A percentile compares a stretch with the other conserved stretches of the same genome.
Evolutionary conservation across 2,113 vertebrate species (phyloP).

Genomic region (Myotis davidii): DNA sequence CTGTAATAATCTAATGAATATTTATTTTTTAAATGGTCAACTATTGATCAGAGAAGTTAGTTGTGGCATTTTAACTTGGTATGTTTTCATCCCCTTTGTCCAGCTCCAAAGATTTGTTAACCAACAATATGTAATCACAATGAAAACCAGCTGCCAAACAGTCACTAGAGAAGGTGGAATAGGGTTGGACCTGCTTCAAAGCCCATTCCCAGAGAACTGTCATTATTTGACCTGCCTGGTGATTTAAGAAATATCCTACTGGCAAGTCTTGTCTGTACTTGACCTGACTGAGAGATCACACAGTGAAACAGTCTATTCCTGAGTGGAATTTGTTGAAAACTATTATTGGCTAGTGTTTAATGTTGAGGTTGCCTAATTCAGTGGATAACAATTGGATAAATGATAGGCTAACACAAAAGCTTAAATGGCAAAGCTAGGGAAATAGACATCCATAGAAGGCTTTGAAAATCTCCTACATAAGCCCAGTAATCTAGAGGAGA

Average conservation of each 20-base stretch:
- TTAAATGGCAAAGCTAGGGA: not conserved
- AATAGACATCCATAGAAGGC: not conserved
- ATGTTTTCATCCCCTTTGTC: not conserved
- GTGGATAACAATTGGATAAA: not conserved
- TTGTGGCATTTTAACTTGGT: not conserved
- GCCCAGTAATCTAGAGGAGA: not conserved
- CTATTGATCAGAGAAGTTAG: not conserved
- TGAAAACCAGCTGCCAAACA: not conserved
- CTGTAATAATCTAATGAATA: not conserved
- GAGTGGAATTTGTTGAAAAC: not conserved
- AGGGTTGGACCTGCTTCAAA: not conserved
- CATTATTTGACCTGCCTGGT: conserved; percentile 12
- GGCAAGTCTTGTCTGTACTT: not conserved
- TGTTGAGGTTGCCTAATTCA: not conserved
- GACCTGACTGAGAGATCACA: not conserved
- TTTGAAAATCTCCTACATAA: not conserved
- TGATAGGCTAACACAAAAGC: not conserved
- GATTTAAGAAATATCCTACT: not conserved
- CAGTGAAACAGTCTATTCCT: not conserved
- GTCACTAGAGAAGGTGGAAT: not conserved
- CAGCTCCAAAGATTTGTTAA: not conserved
- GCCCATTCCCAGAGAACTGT: not conserved
- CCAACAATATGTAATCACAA: not conserved
- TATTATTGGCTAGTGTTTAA: conserved; percentile 23
- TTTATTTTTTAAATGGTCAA: conserved; percentile 4